Evolutionary conservation across 2,797 vertebrate species (phyloP), one percentile per base, ranked within the genome.

Genomic region (Brotogeris chrysoptera): DNA sequence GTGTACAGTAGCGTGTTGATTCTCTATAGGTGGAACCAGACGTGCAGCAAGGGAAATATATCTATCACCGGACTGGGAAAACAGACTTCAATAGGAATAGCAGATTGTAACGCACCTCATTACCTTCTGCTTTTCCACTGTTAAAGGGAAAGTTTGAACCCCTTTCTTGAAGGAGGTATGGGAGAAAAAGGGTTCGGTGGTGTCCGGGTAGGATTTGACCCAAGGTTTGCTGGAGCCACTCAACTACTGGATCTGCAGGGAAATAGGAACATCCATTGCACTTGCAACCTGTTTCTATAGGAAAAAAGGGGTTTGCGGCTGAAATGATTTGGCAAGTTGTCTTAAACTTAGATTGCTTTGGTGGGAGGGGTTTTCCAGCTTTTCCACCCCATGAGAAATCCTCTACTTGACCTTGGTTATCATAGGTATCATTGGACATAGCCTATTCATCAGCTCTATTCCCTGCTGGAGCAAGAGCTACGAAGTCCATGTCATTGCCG

Each of bases 401-500:
- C 32, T 9, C 39, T 17, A 3, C 23, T 24, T n/a, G 27, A 11
- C 16, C 52, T 28, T 19, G 13, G 1, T 30, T 73, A 41, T 60
- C 6, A 6, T 38, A 25, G 38, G 30, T 1, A 0, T 6, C 6
- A 0, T 6, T 12, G 66, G 30, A 6, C 10, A 0, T 6, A 3
- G 6, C 16, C 49, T 43, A 5, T 24, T 36, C 82, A 23, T 7
- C 4, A 13, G 49, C 44, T 72, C 41, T 23, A 16, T 34, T 20
- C 11, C 34, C 17, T 43, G 19, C 68, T 63, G 72, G 13, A 74
- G 59, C 52, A 65, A 47, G 32, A 57, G 32, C 20, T 21, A 2
- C 1, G 9, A n/a, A 34, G 10, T 6, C 6, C 2, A 0, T 0
- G 1, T 13, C 4, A 0, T 6, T 3, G 4, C 47, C n/a, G 19